These are phyloP conservation scores for Glareola pratincola DNA, from an alignment of 2,113 vertebrate genomes.

Conservation along the genomic window DNA sequence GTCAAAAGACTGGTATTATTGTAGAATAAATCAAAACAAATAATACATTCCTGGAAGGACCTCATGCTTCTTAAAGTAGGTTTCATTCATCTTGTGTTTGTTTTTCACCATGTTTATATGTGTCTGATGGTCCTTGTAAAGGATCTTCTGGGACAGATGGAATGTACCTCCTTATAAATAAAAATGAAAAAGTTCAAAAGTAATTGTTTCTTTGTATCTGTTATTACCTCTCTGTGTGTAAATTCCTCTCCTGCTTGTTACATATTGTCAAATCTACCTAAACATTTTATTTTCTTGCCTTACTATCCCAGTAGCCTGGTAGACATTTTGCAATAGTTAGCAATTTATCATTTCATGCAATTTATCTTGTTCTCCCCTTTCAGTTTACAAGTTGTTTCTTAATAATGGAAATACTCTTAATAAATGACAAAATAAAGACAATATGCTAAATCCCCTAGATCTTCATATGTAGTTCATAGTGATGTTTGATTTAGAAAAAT, in stretches of 20 bases:
- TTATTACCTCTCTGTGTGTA: not conserved
- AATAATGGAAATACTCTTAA: not conserved
- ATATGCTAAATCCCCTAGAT: rapidly evolving
- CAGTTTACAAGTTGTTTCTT: not conserved
- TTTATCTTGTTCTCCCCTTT: not conserved
- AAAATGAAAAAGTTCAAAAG: not conserved
- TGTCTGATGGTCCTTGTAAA: not conserved
- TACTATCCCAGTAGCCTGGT: not conserved
- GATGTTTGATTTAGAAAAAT: not conserved
- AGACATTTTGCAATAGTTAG: not conserved
- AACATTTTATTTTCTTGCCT: not conserved
- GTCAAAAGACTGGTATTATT: not conserved
- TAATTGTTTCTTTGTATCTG: not conserved
- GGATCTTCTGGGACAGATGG: not conserved
- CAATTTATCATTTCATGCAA: not conserved
- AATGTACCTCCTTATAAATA: not conserved
- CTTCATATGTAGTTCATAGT: not conserved
- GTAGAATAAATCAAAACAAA: not conserved
- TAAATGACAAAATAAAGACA: not conserved
- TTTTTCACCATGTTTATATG: not conserved
- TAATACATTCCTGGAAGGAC: not conserved
- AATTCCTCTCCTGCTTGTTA: not conserved
- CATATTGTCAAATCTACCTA: not conserved
- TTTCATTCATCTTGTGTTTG: not conserved
- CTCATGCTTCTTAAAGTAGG: not conserved